phyloP scores from a whole-genome alignment of 2,888 invertebrate genomes.

The Cylindroiulus punctatus region DNA sequence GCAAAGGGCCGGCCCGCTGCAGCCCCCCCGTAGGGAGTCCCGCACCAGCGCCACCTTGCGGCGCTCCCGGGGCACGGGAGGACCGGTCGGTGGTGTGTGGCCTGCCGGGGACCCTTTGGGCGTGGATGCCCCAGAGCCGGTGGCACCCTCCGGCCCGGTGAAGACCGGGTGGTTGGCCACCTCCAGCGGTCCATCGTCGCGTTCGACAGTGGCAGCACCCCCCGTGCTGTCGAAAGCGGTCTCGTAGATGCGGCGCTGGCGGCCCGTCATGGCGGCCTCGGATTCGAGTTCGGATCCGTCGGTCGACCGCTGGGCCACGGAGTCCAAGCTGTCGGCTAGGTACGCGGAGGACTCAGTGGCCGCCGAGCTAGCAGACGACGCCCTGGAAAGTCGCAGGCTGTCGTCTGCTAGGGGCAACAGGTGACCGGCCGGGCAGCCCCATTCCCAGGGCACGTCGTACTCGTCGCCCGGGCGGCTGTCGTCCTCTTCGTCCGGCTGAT shows the following conservation, averaged over 20 bases:
- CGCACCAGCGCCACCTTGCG: conserved; percentile 20
- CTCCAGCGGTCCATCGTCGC: conserved; percentile 77
- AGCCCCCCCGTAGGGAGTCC: conserved; percentile 9
- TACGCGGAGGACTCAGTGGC: conserved; percentile 46
- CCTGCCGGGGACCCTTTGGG: conserved; percentile 48
- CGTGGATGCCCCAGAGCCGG: conserved; percentile 44
- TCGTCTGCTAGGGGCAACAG: not conserved
- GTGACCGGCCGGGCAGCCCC: conserved; percentile 55
- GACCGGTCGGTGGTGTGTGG: not conserved
- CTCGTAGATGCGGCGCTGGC: conserved; percentile 81
- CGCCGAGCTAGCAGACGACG: not conserved
- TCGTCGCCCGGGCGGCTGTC: conserved; percentile 59
- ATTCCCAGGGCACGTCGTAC: conserved; percentile 61
- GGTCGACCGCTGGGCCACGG: not conserved
- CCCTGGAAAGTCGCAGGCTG: not conserved
- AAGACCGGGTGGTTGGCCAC: conserved; percentile 68
- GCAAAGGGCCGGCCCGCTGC: not conserved
- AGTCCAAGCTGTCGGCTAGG: not conserved
- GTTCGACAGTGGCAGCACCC: conserved; percentile 74
- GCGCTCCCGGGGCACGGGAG: conserved; percentile 20
- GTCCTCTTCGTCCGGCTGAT: not conserved
- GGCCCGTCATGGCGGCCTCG: conserved; percentile 62
- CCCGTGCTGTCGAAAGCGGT: conserved; percentile 86
- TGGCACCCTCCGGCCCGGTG: conserved; percentile 53
- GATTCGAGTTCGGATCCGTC: conserved; percentile 49